phyloP scores from a whole-genome alignment of 2,888 invertebrate genomes.

The Parapristionchus giblindavisi region DNA sequence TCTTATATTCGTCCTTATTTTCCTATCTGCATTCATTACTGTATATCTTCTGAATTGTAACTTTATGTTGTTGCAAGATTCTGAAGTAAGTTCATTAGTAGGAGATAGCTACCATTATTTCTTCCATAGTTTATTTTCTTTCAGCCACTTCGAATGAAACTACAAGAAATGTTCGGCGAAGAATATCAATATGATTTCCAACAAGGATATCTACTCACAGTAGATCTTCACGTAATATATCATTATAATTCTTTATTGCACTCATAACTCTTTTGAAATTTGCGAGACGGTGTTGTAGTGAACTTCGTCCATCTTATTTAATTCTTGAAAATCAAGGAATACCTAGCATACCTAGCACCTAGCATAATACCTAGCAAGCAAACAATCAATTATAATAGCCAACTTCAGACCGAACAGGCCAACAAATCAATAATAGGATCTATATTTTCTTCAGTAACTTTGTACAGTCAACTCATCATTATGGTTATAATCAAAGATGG shows the following conservation, averaged over 20 bases:
- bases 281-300: too few species aligned
- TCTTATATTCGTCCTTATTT: too few species aligned
- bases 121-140: background rate
- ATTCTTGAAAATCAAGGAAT: background rate
- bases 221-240: background rate
- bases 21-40: too few species aligned
- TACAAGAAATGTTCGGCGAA: background rate
- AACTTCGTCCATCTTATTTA: too few species aligned
- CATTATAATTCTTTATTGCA: too few species aligned
- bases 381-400: background rate
- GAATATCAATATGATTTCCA: background rate
- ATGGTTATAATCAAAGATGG: background rate
- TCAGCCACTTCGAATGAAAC: background rate
- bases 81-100: background rate
- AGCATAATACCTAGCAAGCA: too few species aligned
- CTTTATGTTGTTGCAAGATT: background rate
- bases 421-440: background rate
- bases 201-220: slow-evolving; percentile 1
- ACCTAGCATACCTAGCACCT: too few species aligned
- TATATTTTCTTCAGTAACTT: background rate
- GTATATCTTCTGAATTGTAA: background rate
- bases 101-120: background rate
- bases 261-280: too few species aligned
- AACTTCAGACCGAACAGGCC: background rate
- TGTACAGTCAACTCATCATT: background rate